These are phyloP conservation scores for Sebastes hubbsi DNA, from an alignment of 2,797 vertebrate species.

Conservation along the genomic window DNA sequence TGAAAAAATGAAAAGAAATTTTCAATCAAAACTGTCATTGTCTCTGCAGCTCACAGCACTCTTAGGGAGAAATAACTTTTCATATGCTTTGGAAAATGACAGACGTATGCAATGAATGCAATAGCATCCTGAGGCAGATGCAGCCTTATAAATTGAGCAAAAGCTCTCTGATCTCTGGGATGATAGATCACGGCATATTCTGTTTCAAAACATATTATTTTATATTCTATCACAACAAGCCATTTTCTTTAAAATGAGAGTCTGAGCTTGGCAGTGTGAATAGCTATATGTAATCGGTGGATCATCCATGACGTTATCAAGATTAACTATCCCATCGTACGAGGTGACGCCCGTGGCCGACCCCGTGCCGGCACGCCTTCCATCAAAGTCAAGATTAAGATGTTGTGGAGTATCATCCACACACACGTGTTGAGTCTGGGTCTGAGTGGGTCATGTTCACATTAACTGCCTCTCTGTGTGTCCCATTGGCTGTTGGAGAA, in stretches of 20 bases:
- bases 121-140: conserved; percentile 35
- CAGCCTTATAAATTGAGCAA: conserved; percentile 48
- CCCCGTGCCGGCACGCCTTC: conserved; percentile 10
- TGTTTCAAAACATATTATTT: conserved; percentile 22
- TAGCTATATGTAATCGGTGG: conserved; percentile 11
- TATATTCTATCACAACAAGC: conserved; percentile 27
- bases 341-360: conserved; percentile 10
- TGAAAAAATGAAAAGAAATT: conserved; percentile 25
- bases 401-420: conserved; percentile 10
- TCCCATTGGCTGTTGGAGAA: conserved; percentile 47
- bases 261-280: not conserved
- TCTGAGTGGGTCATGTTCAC: conserved; percentile 30
- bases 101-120: conserved; percentile 43
- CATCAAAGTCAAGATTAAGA: conserved; percentile 49
- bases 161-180: conserved; percentile 48
- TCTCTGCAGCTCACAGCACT: conserved; percentile 14
- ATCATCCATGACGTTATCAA: conserved; percentile 10
- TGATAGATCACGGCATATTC: conserved; percentile 39
- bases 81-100: conserved; percentile 48
- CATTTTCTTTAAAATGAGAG: conserved; percentile 21
- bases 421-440: conserved; percentile 17
- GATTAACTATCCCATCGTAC: conserved; percentile 45
- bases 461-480: conserved; percentile 33
- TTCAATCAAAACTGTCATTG: conserved; percentile 20
- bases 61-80: conserved; percentile 42